Evolutionary conservation across 2,888 invertebrate genomes (phyloP).

Genomic region (Stomorhina lunata): DNA sequence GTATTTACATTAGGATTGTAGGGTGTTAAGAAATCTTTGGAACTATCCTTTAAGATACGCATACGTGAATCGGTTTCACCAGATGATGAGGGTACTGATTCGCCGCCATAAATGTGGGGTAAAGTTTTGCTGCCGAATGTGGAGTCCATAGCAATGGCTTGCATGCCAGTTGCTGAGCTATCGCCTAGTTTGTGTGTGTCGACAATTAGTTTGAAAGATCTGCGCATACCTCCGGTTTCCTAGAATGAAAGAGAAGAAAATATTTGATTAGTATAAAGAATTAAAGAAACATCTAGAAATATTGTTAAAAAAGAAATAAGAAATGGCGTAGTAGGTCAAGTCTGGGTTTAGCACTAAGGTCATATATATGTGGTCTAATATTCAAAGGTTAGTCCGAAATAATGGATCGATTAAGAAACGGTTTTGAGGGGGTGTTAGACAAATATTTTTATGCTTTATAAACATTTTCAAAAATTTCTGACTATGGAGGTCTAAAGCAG

Average conservation of each 20-base stretch:
- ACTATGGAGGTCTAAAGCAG: no score
- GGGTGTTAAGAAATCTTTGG: slow-evolving; percentile 72
- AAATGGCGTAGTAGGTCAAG: no score
- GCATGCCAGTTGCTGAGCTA: slow-evolving; percentile 69
- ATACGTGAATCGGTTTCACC: slow-evolving; percentile 71
- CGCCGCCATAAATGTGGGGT: slow-evolving; percentile 66
- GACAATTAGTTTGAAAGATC: slow-evolving; percentile 74
- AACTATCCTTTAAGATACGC: slow-evolving; percentile 73
- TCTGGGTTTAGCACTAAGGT: no score
- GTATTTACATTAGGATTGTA: slow-evolving; percentile 70
- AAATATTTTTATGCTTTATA: no score
- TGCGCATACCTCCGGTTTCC: slow-evolving; percentile 75
- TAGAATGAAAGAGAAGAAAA: slow-evolving; percentile 54
- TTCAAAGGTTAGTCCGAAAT: no score
- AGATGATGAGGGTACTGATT: slow-evolving; percentile 62
- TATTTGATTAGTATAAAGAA: background rate
- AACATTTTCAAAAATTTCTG: no score
- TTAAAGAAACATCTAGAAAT: no score
- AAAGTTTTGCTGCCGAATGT: slow-evolving; percentile 65
- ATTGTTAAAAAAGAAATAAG: no score
- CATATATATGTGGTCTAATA: no score
- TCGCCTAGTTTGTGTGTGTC: slow-evolving; percentile 73
- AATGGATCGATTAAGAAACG: no score
- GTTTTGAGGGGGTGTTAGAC: no score
- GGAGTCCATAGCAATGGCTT: slow-evolving; percentile 71